Conservation (phyloP, 2,113 vertebrate species). For the Zosterops borbonicus region DNA sequence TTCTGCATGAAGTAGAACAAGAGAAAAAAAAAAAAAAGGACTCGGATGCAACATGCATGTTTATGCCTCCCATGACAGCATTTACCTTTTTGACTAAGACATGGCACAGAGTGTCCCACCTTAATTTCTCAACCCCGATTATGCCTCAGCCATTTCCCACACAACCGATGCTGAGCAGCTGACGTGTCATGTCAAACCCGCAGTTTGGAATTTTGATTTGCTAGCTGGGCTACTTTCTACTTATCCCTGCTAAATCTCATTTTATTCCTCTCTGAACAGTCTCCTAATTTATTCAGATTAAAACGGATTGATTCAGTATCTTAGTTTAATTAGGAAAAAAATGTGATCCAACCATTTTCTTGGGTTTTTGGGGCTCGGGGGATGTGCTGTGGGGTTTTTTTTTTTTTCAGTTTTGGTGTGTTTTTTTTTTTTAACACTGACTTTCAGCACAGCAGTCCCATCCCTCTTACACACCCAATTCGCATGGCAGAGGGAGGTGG, state of each 20-base stretch:
- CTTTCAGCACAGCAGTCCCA: slow-evolving; percentile 61
- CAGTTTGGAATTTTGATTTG: slow-evolving; percentile 60
- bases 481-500: not conserved
- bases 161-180: slow-evolving; percentile 40
- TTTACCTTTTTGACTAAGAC: slow-evolving; percentile 42
- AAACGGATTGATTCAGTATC: slow-evolving; percentile 70
- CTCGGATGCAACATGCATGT: slow-evolving; percentile 22
- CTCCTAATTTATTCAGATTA: slow-evolving; percentile 77
- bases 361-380: not conserved
- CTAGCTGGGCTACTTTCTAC: slow-evolving; percentile 55
- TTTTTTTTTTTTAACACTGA: slow-evolving; percentile 28
- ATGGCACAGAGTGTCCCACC: slow-evolving; percentile 14
- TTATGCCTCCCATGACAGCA: slow-evolving; percentile 35
- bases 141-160: slow-evolving; percentile 50
- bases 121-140: slow-evolving; percentile 44
- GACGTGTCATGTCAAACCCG: slow-evolving; percentile 42
- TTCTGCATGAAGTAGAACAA: slow-evolving; percentile 22
- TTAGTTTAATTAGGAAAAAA: slow-evolving; percentile 60
- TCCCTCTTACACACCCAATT: slow-evolving; percentile 58
- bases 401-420: not conserved
- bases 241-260: slow-evolving; percentile 69
- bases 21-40: not conserved
- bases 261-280: slow-evolving; percentile 64
- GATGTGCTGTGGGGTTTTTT: not conserved
- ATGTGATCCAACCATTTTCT: not conserved